Conservation (phyloP, 2,888 invertebrate genomes). For the Drosophila diplacantha region DNA sequence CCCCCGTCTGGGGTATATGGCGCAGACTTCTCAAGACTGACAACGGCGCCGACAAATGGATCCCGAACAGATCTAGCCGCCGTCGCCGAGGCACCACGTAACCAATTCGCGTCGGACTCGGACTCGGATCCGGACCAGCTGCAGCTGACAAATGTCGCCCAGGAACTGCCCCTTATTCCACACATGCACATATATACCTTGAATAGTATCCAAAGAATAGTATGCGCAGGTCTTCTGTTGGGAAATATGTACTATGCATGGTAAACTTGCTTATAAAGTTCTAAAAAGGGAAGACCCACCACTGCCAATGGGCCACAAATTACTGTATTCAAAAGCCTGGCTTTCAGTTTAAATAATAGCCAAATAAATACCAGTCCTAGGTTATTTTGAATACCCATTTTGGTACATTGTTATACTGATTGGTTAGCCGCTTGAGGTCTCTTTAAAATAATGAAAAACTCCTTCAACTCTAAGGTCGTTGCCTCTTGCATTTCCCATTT, state of each 20-base stretch:
- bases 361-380: too few relatives aligned
- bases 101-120: constrained; percentile 19
- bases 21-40: constrained; percentile 59
- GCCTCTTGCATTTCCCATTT: constrained; percentile 10
- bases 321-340: not conserved
- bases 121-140: constrained; percentile 21
- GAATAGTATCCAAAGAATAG: constrained; percentile 1
- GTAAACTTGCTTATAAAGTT: not conserved
- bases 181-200: not conserved
- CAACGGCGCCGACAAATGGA: constrained; percentile 60
- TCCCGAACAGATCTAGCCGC: constrained; percentile 7
- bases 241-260: not conserved
- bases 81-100: constrained; percentile 5
- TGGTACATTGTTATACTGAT: not conserved
- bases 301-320: too few relatives aligned
- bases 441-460: not conserved
- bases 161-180: not conserved
- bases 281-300: not conserved
- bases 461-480: constrained; percentile 26
- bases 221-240: not conserved
- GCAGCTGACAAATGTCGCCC: constrained; percentile 19
- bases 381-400: not conserved
- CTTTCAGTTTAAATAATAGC: not conserved
- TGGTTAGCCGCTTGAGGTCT: not conserved
- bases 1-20: constrained; percentile 6